phyloP scores from a whole-genome alignment of 2,797 vertebrate species.

The Decapterus maruadsi region DNA sequence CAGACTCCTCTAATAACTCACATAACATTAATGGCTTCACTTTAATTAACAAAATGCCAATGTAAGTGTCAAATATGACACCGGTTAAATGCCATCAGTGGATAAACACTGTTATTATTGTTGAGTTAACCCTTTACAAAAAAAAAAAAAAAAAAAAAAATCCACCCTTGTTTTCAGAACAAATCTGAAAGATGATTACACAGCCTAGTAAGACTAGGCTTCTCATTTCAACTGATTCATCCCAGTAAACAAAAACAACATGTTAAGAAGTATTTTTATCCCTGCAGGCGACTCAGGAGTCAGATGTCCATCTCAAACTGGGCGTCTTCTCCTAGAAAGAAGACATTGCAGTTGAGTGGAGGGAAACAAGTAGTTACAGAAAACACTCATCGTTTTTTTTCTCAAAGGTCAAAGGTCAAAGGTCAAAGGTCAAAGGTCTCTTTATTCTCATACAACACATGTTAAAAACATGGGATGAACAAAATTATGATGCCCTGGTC shows the following conservation, averaged over 20 bases:
- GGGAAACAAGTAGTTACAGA: not conserved
- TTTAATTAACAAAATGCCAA: conserved; percentile 29
- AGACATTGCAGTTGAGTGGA: not conserved
- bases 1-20: conserved; percentile 14
- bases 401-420: too few species aligned
- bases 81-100: conserved; percentile 7
- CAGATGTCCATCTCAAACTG: conserved; percentile 89
- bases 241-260: conserved; percentile 39
- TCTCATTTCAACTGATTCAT: conserved; percentile 8
- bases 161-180: conserved; percentile 27
- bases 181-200: conserved; percentile 37
- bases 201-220: conserved; percentile 20
- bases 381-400: not conserved
- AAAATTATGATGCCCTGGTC: too few species aligned
- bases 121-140: not conserved
- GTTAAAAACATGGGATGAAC: too few species aligned
- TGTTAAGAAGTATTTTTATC: conserved; percentile 17
- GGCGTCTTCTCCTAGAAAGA: conserved; percentile 76
- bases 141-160: conserved; percentile 9
- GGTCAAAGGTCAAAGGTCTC: too few species aligned
- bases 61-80: conserved; percentile 27
- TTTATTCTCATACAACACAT: too few species aligned
- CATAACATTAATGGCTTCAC: conserved; percentile 18
- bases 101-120: conserved; percentile 26
- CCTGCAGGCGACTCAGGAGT: conserved; percentile 13